Percentiles rank a stretch among this genome's conserved stretches.
These are phyloP conservation scores for Bolinopsis microptera DNA, from an alignment of 37 sponge, comb jelly and placozoan genomes.

Conservation along the genomic window DNA sequence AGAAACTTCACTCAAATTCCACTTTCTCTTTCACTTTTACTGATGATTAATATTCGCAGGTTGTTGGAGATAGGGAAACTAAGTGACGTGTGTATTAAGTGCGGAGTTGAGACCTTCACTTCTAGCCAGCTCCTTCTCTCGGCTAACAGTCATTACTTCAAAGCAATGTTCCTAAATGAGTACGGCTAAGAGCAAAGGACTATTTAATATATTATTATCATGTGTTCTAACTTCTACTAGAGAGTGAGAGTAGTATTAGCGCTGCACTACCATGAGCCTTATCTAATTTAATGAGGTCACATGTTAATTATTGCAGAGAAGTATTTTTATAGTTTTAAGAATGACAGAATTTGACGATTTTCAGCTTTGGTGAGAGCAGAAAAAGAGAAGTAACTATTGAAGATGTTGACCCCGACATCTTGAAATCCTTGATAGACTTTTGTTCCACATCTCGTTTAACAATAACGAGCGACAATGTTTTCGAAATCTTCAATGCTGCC, in stretches of 20 bases:
- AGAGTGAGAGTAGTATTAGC: too few relatives aligned
- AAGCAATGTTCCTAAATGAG: not conserved
- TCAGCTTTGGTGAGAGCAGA: not conserved
- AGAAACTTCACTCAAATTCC: too few relatives aligned
- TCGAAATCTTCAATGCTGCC: not conserved
- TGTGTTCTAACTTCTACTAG: too few relatives aligned
- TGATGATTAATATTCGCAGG: too few relatives aligned
- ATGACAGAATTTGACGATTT: too few relatives aligned
- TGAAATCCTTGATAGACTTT: not conserved
- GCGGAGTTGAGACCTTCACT: not conserved
- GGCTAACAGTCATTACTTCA: conserved; percentile 13
- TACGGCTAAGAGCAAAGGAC: not conserved
- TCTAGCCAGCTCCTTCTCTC: not conserved
- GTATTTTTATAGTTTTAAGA: too few relatives aligned
- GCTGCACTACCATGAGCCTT: too few relatives aligned
- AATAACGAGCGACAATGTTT: not conserved
- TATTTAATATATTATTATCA: too few relatives aligned
- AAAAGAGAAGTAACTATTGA: not conserved
- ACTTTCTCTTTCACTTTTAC: too few relatives aligned
- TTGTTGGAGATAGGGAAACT: not conserved
- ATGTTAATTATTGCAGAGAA: too few relatives aligned
- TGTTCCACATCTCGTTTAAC: conserved; percentile 13
- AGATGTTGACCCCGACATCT: not conserved
- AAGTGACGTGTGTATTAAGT: not conserved
- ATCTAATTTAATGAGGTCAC: too few relatives aligned